Evolutionary conservation across 2,113 vertebrate genomes (phyloP), one percentile per base, ranked within the genome.

Genomic region (Atherinomorus stipes): DNA sequence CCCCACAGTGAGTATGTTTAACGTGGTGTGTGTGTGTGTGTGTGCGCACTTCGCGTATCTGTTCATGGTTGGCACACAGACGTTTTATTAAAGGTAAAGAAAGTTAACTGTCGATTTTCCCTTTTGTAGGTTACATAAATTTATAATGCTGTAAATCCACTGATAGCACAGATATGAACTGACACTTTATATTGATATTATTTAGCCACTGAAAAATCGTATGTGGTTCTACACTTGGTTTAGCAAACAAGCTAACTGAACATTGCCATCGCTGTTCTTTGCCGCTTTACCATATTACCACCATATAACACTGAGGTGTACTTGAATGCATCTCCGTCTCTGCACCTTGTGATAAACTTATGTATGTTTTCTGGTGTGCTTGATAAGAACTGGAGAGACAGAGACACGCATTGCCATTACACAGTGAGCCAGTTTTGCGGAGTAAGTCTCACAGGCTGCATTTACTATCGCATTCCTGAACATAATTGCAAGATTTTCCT

Each of bases 1-100:
- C 45, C 25, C 38, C 38, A 25, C n/a, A 13, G 79, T 78, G 71
- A 83, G 81, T 70, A 22, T 74, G 21, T 76, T 62, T 66, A 40
- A 42, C n/a, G n/a, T n/a, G n/a, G n/a, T n/a, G n/a, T n/a, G n/a
- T n/a, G n/a, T n/a, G n/a, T n/a, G n/a, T 18, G n/a, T 64, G 31
- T 61, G 28, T 38, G 21, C 9, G 40, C 19, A 34, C n/a, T 42
- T 75, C 71, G 38, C 68, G 22, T 79, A n/a, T 57, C n/a, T 73
- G 2, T 26, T 8, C 6, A 9, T 64, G 28, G 47, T 71, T 74
- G 76, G 72, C 62, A 67, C 70, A n/a, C 0, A 44, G 15, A 23
- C 22, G 52, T 56, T n/a, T n/a, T 13, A 18, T 2, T 2, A 62
- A 22, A 12, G n/a, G 28, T 13, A 21, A 65, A 26, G 11, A 26